phyloP scores from a whole-genome alignment of 1,140 invertebrate genomes.

The Calephelis nemesis region DNA sequence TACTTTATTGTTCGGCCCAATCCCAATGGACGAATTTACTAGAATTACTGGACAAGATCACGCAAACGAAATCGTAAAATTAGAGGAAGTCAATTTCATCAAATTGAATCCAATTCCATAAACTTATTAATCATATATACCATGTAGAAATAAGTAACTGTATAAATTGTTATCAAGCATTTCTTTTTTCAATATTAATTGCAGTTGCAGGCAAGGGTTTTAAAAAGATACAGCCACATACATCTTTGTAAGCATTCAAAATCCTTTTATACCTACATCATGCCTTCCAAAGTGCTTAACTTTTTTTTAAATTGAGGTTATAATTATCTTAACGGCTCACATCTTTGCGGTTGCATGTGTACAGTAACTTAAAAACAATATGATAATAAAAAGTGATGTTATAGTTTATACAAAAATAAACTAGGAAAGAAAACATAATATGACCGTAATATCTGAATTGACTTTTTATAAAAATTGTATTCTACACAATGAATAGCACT shows the following conservation, averaged over 20 bases:
- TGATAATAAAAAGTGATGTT: too few species aligned
- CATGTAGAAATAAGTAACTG: not conserved
- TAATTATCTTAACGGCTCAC: too few species aligned
- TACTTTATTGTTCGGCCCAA: slow-evolving; percentile 55
- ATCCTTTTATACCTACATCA: too few species aligned
- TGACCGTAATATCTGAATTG: not conserved
- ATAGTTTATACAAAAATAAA: too few species aligned
- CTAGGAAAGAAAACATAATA: too few species aligned
- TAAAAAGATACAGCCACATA: too few species aligned
- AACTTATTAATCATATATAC: slow-evolving; percentile 29
- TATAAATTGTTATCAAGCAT: not conserved
- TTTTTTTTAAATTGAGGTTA: too few species aligned
- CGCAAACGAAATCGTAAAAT: slow-evolving; percentile 77
- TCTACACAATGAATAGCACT: slow-evolving; percentile 37
- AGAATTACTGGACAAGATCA: slow-evolving; percentile 73
- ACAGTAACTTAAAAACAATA: too few species aligned
- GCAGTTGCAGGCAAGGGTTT: too few species aligned
- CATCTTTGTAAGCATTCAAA: too few species aligned
- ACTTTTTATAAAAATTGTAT: not conserved
- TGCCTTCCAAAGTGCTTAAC: not conserved
- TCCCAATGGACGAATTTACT: slow-evolving; percentile 74
- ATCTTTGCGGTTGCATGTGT: too few species aligned
- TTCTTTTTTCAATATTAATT: not conserved
- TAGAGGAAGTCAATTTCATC: slow-evolving; percentile 70
- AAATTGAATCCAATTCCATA: slow-evolving; percentile 66